Evolutionary conservation across 2,113 vertebrate species (phyloP), one percentile per base, ranked within the genome.

Genomic region (Cryptotis parvus): DNA sequence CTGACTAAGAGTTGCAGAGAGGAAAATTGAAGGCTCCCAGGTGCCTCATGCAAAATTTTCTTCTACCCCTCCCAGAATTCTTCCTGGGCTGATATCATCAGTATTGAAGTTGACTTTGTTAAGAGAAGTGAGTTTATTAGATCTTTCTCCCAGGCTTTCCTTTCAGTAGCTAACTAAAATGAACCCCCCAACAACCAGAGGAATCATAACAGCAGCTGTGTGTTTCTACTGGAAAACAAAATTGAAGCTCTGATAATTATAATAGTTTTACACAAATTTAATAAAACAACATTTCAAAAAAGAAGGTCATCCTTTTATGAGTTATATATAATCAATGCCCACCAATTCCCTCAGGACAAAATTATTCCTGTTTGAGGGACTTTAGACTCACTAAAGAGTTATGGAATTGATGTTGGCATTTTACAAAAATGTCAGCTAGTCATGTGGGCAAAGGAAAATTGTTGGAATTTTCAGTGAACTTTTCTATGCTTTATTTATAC

Each of bases 171-270:
- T 92, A 83, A 66, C 73, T 83, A 66, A 86, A 76, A 87, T 73
- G 31, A 82, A 35, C 0, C 33, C 37, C 16, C 68, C 10, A 29
- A 69, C 91, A 86, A 73, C 33, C 14, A 69, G 45, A 8, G 24
- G 37, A 5, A 66, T 35, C 22, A 49, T 91, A 37, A 0, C 31
- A 29, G n/a, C 7, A 26, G 31, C 33, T 81, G 24, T 87, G 76
- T 69, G 18, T 35, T 91, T 90, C 68, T 90, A 87, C 43, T 41
- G 31, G 45, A 90, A 69, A 87, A 91, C n/a, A 74, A 81, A 89
- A 22, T 20, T 81, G 55, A 49, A 45, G 39, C 27, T 87, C 26
- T 81, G 55, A 69, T 14, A 41, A 1, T n/a, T n/a, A n/a, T 73
- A 84, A 49, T 63, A 68, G 16, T 3, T 84, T 63, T 70, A 73